Percentiles rank a stretch among this genome's conserved stretches.
Evolutionary conservation across 2,888 invertebrate genomes (phyloP).

Genomic region (Drosophila lutescens): DNA sequence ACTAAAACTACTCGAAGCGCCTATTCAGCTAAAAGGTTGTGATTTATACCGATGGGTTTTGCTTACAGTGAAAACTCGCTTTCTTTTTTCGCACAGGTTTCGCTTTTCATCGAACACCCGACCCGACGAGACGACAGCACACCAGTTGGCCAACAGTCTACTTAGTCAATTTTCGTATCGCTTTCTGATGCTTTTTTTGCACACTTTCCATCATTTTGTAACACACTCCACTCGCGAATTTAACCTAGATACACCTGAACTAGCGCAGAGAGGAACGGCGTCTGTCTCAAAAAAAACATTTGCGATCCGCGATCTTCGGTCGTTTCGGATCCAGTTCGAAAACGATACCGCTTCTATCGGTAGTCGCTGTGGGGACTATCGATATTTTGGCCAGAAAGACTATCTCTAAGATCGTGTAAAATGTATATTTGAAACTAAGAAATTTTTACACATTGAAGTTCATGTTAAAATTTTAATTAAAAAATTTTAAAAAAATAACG

Average conservation of each 20-base stretch:
- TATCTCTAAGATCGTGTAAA: neutral
- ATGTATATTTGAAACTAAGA: neutral
- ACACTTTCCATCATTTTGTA: slow-evolving; percentile 79
- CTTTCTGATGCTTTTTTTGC: slow-evolving; percentile 60
- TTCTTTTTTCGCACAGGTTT: slow-evolving; percentile 69
- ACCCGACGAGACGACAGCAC: slow-evolving; percentile 29
- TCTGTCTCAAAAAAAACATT: slow-evolving; percentile 22
- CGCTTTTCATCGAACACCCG: slow-evolving; percentile 51
- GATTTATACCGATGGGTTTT: slow-evolving; percentile 32
- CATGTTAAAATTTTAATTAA: neutral
- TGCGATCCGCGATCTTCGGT: slow-evolving; percentile 2
- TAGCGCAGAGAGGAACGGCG: slow-evolving; percentile 41
- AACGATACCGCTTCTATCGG: neutral
- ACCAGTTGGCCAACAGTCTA: slow-evolving; percentile 41
- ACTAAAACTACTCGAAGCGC: slow-evolving; percentile 27
- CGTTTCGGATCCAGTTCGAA: slow-evolving; percentile 1
- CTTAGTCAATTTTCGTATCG: slow-evolving; percentile 48
- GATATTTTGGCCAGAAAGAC: neutral
- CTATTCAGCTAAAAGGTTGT: slow-evolving; percentile 40
- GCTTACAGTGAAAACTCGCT: slow-evolving; percentile 57
- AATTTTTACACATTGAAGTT: neutral
- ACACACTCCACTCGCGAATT: slow-evolving; percentile 76
- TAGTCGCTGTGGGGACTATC: neutral
- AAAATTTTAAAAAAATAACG: neutral
- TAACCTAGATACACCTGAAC: slow-evolving; percentile 72